Base-by-base conservation (phyloP, 1,140 invertebrate species). In the Drosophila azteca region DNA sequence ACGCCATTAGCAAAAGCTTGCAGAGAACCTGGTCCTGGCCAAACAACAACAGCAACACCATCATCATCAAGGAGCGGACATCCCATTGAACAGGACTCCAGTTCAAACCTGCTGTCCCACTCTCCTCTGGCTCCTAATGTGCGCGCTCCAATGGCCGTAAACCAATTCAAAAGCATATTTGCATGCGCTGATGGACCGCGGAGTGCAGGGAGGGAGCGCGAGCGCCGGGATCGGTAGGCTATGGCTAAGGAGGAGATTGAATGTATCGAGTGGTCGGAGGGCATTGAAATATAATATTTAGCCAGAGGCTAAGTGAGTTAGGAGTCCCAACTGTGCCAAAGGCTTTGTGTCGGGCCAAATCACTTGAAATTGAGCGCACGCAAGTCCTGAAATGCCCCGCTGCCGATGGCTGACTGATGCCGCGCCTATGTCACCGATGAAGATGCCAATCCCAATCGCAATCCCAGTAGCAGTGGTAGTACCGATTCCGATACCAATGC, bases 131-230 rank as follows among this genome's bases (percentile, higher is more conserved):
- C 62, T 58, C 58, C 64, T 83, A 81, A 77, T 63, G 74, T 85
- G 66, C 66, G 77, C 82, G 82, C 83, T 78, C 43, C 83, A 77
- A 73, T 88, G 76, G 71, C 76, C 84, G 79, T 89, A 79, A 87
- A 88, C 83, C 83, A 83, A 87, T 88, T 83, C 83, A 87, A 87
- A 87, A 79, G 83, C 83, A 87, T 88, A 87, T 87, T 83, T 88
- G 83, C 79, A 87, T 77, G 83, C 76, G 59, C 71, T 83, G 83
- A 87, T 88, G 67, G 79, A 79, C 75, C 83, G 57, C 63, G 74
- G 63, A 68, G 61, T 75, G 53, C 66, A 75, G 58, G 22, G 31
- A 52, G 67, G 43, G 57, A 24, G 24, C 8, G 11, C 17, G 8
- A 52, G 24, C 15, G 24, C 51, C 20, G 49, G 24, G 29, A 50